These are phyloP conservation scores for Lymantria monacha DNA, from an alignment of 2,888 invertebrate species.

Conservation along the genomic window DNA sequence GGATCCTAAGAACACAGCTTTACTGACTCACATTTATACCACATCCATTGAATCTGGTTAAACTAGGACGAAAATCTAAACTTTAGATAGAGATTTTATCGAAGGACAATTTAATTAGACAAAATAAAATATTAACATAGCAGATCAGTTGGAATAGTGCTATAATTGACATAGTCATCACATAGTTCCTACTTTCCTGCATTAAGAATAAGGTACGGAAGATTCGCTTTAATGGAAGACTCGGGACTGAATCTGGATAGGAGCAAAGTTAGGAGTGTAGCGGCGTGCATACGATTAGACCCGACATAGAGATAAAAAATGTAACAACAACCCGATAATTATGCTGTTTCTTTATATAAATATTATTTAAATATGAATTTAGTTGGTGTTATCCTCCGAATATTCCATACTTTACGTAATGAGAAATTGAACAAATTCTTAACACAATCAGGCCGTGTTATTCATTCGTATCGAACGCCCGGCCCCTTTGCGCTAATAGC, in stretches of 20 bases:
- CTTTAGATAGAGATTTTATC: conserved; percentile 46
- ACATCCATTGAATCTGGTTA: conserved; percentile 70
- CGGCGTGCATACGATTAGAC: conserved; percentile 64
- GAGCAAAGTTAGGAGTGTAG: conserved; percentile 49
- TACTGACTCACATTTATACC: conserved; percentile 75
- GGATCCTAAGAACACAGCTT: conserved; percentile 71
- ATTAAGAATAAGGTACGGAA: conserved; percentile 65
- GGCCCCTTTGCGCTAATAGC: conserved; percentile 10
- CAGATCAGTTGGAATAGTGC: conserved; percentile 62
- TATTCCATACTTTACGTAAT: conserved; percentile 37
- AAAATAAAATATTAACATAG: conserved; percentile 44
- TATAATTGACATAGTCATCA: conserved; percentile 82
- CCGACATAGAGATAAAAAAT: conserved; percentile 53
- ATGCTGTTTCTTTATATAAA: conserved; percentile 49
- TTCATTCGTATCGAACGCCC: neutral
- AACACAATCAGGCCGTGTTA: conserved; percentile 8
- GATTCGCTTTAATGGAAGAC: conserved; percentile 76
- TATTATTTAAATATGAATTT: conserved; percentile 60
- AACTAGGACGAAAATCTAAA: conserved; percentile 69
- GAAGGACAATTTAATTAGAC: conserved; percentile 45
- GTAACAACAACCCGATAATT: conserved; percentile 57
- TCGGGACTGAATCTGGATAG: conserved; percentile 57
- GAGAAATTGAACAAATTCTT: conserved; percentile 30
- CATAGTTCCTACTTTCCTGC: conserved; percentile 76
- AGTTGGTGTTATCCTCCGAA: conserved; percentile 74